Base-by-base conservation (phyloP, 1,140 invertebrate species). In the Araneus ventricosus region DNA sequence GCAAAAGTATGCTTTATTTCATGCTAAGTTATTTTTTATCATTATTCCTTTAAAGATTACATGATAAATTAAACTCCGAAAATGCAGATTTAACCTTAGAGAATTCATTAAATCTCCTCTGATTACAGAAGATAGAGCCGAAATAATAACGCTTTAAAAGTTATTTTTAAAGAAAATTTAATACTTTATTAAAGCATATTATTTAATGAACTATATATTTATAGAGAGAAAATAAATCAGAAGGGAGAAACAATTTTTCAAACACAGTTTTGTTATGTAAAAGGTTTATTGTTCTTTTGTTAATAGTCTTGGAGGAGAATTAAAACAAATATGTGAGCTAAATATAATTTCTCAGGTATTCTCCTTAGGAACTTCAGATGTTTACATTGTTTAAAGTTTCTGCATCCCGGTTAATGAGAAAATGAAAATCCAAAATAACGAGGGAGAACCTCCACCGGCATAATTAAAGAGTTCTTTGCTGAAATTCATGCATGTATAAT, bases 401-500 rank as follows among this genome's bases (percentile, higher is more conserved):
- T 27, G 80, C 37, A 30, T 82, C 41, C n/a, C 1, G 45, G 6
- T 82, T 86, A 86, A 86, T 86, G 45, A 86, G 84, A 86, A 86
- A 86, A 86, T 37, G 84, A 86, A 86, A 86, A 59, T 27, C 57
- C 30, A 27, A 59, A 86, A 61, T 61, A 86, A 86, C 84, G 45
- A 34, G 45, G 1, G 30, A 85, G 80, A 39, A 17, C 4, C 52
- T 17, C 27, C 52, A 8, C 17, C 24, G 8, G 14, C 20, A 75
- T 86, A 86, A 86, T 86, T 86, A 86, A 86, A 37, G 84, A 86
- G 8, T 45, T 86, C 84, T 86, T 86, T 39, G 41, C 27, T 7
- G 22, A 52, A 27, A 86, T 86, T 86, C 84, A 86, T 86, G 84
- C 57, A 86, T 59, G 84, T 61, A 61, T 59, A 86, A 86, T 61